Base-by-base conservation (phyloP, 2,797 vertebrate species). In the Tenualosa thibaudeaui region DNA sequence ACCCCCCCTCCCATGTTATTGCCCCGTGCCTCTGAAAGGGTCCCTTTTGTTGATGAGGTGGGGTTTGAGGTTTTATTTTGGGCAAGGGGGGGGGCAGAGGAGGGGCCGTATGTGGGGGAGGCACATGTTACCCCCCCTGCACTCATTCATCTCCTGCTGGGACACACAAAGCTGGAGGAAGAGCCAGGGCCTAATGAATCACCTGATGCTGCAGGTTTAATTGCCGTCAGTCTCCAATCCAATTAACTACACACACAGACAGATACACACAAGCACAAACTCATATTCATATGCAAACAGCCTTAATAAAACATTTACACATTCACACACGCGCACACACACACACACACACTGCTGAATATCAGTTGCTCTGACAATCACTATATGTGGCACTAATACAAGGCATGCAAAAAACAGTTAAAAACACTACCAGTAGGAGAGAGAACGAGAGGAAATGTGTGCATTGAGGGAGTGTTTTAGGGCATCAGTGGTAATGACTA, bases 121-220 rank as follows among this genome's bases (percentile, higher is more conserved):
- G 40, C 37, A 22, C 71, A 75, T 75, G 65, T 12, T 37, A 37
- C 65, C 31, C 65, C 65, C 13, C 31, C 46, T 19, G 5, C 37
- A 46, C 15, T 40, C 53, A 84, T 75, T 50, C 62, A 19, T 58
- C 86, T 78, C 68, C 43, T n/a, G 31, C 54, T 58, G 82, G 65
- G 84, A 89, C 50, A 19, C 86, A 88, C 82, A 83, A 54, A 82
- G 62, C 24, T 51, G 13, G 3, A 51, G 40, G 40, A 83, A 81
- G 51, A 82, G 82, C 81, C 49, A 24, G 17, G 10, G 65, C 83
- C 86, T 71, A 86, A 85, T 87, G 58, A 88, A 84, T 85, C 83
- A 84, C 84, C 84, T 84, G 87, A 88, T 85, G 86, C 83, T 84
- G 56, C 37, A 26, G 53, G 51, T 83, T 86, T 83, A 86, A 86